A percentile compares a stretch with the other conserved stretches of the same genome.
phyloP scores from a whole-genome alignment of 2,888 invertebrate species.

The Ashinkailepas kermadecensis region DNA sequence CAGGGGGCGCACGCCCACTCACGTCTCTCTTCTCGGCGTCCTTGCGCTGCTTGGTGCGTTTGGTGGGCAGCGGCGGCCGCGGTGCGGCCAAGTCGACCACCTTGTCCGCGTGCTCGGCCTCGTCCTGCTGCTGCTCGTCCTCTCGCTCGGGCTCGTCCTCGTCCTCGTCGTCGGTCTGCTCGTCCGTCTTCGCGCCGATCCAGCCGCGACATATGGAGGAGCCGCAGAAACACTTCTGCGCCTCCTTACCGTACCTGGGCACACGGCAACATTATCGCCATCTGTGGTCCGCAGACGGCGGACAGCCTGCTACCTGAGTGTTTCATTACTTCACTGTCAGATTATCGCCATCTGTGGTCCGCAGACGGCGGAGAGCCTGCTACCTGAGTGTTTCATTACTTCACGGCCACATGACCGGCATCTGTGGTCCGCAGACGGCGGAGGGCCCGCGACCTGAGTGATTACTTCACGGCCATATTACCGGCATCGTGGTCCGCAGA shows the following conservation, averaged over 20 bases:
- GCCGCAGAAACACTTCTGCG: constrained; percentile 93
- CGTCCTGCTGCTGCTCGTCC: constrained; percentile 46
- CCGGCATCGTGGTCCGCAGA: too few species aligned
- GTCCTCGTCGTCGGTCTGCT: constrained; percentile 43
- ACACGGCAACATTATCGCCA: too few species aligned
- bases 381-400: too few species aligned
- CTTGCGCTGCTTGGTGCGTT: neutral
- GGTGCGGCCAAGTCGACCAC: neutral
- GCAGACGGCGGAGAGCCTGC: too few species aligned
- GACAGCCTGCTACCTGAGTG: too few species aligned
- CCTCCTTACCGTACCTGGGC: constrained; percentile 63
- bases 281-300: too few species aligned
- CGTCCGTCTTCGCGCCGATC: constrained; percentile 78
- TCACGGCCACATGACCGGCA: too few species aligned
- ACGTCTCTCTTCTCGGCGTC: constrained; percentile 10
- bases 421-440: too few species aligned
- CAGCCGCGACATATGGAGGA: constrained; percentile 83
- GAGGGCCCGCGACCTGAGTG: too few species aligned
- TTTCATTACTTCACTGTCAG: too few species aligned
- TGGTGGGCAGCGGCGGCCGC: neutral
- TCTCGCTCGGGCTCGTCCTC: constrained; percentile 48
- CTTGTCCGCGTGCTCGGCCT: constrained; percentile 42
- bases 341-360: too few species aligned
- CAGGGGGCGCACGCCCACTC: neutral
- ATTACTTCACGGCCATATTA: too few species aligned